phyloP scores from a whole-genome alignment of 2,797 vertebrate species.

The Ibycter americanus region DNA sequence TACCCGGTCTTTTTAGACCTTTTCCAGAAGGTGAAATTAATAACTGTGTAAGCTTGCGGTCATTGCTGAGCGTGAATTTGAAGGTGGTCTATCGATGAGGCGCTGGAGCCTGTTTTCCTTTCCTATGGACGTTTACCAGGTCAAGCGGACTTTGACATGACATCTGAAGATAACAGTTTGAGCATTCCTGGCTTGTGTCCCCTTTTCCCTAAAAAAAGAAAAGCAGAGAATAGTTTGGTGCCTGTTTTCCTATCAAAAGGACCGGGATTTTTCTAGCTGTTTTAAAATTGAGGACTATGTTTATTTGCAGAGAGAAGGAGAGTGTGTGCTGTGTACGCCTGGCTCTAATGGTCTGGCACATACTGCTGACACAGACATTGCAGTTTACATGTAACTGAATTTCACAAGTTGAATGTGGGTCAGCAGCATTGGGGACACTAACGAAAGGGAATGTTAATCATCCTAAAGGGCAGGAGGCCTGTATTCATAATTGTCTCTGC shows the following conservation, averaged over 20 bases:
- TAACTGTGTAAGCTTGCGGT: fast-evolving
- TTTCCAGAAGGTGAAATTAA: neutral
- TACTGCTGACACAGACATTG: neutral
- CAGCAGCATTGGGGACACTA: conserved; percentile 24
- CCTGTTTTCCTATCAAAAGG: fast-evolving
- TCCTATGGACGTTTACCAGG: neutral
- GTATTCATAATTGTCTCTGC: neutral
- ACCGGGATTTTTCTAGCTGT: fast-evolving
- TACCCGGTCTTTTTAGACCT: neutral
- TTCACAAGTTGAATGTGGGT: conserved; percentile 12
- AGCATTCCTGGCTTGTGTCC: neutral
- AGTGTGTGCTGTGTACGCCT: neutral
- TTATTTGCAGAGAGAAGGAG: neutral
- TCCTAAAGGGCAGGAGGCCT: conserved; percentile 44
- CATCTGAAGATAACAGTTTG: neutral
- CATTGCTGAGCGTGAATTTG: fast-evolving
- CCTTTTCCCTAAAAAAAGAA: neutral
- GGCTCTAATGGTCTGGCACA: neutral
- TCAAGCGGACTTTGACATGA: neutral
- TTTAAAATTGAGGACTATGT: fast-evolving
- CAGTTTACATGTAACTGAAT: neutral
- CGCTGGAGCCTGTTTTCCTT: neutral
- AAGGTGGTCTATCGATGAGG: neutral
- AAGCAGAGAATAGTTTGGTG: fast-evolving
- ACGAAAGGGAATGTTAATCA: conserved; percentile 12